Evolutionary conservation across 2,888 invertebrate genomes (phyloP).

Genomic region (Melanargia galathea): DNA sequence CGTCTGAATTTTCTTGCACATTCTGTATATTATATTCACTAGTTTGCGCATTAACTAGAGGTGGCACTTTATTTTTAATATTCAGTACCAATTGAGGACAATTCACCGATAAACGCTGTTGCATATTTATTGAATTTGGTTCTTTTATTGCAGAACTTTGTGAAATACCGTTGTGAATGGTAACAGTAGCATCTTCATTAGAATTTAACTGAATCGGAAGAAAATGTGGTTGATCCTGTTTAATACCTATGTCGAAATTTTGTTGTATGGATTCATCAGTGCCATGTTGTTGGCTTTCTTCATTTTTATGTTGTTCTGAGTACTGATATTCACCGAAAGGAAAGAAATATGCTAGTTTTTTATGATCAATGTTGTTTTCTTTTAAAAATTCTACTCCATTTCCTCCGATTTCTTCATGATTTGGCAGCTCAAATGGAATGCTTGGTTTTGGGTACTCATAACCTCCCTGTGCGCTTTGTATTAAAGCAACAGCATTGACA

Average conservation of each 20-base stretch:
- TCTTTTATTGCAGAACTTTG: neutral
- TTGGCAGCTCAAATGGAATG: slow-evolving; percentile 36
- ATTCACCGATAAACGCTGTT: neutral
- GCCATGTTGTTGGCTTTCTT: neutral
- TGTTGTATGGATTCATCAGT: neutral
- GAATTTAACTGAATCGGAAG: neutral
- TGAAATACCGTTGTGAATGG: neutral
- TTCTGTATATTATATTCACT: slow-evolving; percentile 4
- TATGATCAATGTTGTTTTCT: slow-evolving; percentile 14
- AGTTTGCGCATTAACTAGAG: neutral
- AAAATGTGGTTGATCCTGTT: neutral
- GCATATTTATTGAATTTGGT: neutral
- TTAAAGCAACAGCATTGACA: slow-evolving; percentile 21
- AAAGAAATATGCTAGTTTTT: slow-evolving; percentile 46
- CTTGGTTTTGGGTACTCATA: slow-evolving; percentile 39
- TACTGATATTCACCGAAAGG: slow-evolving; percentile 47
- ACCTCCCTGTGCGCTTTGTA: slow-evolving; percentile 29
- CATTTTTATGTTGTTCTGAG: slow-evolving; percentile 45
- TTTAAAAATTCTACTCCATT: neutral
- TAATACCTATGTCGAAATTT: neutral
- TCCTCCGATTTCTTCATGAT: neutral
- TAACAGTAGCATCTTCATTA: neutral
- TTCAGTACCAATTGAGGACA: slow-evolving; percentile 2
- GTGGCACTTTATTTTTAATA: slow-evolving; percentile 7
- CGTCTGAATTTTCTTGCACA: neutral